A percentile compares a stretch with the other conserved stretches of the same genome.
Conservation (phyloP, 2,888 invertebrate genomes). For the Lasioglossum zephyrum region DNA sequence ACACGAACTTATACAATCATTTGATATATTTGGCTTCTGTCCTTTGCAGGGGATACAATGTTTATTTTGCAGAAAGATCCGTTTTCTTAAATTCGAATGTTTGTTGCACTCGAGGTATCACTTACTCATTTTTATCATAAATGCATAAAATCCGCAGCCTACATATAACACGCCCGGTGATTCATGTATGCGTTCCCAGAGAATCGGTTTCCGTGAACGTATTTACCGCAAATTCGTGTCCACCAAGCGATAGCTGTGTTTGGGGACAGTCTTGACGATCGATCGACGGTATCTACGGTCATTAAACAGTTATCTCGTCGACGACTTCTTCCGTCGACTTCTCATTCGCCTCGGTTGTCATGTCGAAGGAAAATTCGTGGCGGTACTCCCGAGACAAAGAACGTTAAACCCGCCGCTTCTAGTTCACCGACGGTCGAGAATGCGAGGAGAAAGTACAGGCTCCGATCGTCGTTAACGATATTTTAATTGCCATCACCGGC, state of each 20-base stretch:
- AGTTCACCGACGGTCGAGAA: constrained; percentile 38
- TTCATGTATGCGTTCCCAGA: not conserved
- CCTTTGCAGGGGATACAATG: no score
- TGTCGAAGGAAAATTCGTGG: not conserved
- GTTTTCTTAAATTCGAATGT: not conserved
- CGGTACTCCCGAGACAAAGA: not conserved
- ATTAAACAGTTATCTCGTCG: not conserved
- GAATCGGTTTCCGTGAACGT: not conserved
- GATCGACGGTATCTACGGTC: not conserved
- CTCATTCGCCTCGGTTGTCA: not conserved
- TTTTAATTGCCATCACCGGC: constrained; percentile 56
- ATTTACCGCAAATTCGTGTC: not conserved
- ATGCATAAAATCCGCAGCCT: not conserved
- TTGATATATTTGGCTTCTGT: no score
- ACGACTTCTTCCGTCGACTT: not conserved
- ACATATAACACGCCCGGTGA: not conserved
- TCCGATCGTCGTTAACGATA: constrained; percentile 62
- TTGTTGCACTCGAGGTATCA: not conserved
- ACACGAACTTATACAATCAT: no score
- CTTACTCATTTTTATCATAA: not conserved
- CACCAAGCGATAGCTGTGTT: not conserved
- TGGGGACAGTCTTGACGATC: not conserved
- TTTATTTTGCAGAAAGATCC: no score
- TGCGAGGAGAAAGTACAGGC: constrained; percentile 53
- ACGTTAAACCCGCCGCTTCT: constrained; percentile 8